Conservation (phyloP, 92 coral and sea anemone genomes). For the Umimayanthus chanpuru region DNA sequence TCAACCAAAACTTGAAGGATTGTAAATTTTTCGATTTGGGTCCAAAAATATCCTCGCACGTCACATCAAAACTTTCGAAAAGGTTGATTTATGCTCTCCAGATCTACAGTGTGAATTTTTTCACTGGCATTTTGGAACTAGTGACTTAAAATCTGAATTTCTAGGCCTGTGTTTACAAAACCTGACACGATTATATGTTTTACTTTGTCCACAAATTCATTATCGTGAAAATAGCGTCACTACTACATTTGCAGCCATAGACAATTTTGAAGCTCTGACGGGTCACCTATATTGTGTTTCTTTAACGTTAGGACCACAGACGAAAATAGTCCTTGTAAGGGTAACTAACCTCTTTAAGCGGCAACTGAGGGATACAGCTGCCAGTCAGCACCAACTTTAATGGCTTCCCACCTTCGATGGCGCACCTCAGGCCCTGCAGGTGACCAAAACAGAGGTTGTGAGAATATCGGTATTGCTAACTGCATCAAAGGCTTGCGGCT, state of each 20-base stretch:
- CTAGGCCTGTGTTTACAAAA: too few relatives aligned
- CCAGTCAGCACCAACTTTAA: constrained; percentile 92
- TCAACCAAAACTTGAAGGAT: too few relatives aligned
- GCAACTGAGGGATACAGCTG: constrained; percentile 91
- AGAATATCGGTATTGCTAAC: neutral
- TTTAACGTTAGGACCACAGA: neutral
- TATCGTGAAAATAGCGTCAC: too few relatives aligned
- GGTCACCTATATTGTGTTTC: neutral
- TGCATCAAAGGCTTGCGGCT: neutral
- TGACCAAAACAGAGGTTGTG: neutral
- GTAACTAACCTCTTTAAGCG: constrained; percentile 85
- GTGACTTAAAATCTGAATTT: too few relatives aligned
- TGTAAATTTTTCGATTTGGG: too few relatives aligned
- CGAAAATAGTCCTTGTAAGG: neutral
- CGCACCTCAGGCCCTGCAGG: constrained; percentile 80
- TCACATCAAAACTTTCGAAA: too few relatives aligned
- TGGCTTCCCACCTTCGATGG: constrained; percentile 85
- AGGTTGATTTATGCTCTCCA: too few relatives aligned
- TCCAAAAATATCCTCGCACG: too few relatives aligned
- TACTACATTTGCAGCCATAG: neutral
- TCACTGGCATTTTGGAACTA: too few relatives aligned
- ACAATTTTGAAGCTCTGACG: neutral
- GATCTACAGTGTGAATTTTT: too few relatives aligned
- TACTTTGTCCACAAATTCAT: too few relatives aligned
- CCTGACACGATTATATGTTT: too few relatives aligned